Conservation (phyloP, 2,113 vertebrate species). For the Panthera uncia region DNA sequence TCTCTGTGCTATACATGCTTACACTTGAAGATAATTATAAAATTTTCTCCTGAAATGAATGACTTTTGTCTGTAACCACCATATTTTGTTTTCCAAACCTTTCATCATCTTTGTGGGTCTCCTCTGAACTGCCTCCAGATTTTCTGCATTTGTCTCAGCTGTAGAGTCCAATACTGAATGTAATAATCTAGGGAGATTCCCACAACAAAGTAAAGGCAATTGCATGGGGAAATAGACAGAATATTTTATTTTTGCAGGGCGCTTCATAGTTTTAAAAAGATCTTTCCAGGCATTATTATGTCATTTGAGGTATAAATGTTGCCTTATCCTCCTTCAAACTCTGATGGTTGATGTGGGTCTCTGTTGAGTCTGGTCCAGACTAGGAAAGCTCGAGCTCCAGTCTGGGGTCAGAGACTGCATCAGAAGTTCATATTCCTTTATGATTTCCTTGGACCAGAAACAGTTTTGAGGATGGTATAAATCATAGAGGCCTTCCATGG, state of each 20-base stretch:
- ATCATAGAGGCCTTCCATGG: neutral
- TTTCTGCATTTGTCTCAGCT: conserved; percentile 22
- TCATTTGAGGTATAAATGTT: conserved; percentile 11
- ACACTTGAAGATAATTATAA: conserved; percentile 27
- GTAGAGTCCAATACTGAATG: neutral
- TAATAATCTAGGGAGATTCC: neutral
- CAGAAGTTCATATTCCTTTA: conserved; percentile 15
- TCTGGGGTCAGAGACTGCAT: neutral
- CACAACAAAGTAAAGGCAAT: conserved; percentile 41
- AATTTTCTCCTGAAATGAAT: conserved; percentile 30
- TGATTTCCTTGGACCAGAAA: neutral
- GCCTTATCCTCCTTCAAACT: neutral
- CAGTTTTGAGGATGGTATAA: neutral
- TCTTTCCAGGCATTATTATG: neutral
- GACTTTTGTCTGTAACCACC: conserved; percentile 29
- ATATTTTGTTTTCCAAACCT: conserved; percentile 38
- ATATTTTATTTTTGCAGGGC: conserved; percentile 33
- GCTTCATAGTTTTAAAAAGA: conserved; percentile 24
- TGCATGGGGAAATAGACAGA: neutral
- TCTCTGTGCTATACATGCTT: neutral
- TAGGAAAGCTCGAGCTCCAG: neutral
- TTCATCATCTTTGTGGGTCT: conserved; percentile 59
- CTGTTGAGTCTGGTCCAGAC: neutral
- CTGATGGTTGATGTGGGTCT: neutral
- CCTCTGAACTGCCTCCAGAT: conserved; percentile 44